Evolutionary conservation across 2,888 invertebrate species (phyloP).

Genomic region (Drosophila pseudotalamancana): DNA sequence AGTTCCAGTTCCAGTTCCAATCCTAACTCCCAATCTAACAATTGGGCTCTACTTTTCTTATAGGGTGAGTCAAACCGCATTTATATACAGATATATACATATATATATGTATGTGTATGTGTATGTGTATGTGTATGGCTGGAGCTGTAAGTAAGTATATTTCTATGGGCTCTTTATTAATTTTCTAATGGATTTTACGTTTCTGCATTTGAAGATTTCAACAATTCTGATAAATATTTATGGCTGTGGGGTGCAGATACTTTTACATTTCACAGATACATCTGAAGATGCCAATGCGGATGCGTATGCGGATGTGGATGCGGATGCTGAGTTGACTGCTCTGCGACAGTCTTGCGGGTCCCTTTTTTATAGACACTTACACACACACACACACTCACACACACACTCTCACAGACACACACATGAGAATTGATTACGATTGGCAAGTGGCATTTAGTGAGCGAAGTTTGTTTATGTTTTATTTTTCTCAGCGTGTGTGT

Average conservation of each 20-base stretch:
- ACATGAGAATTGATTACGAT: conserved; percentile 76
- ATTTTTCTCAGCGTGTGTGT: conserved; percentile 16
- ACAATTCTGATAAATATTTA: conserved; percentile 75
- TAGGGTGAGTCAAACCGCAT: conserved; percentile 66
- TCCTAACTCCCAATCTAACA: conserved; percentile 28
- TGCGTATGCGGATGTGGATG: conserved; percentile 50
- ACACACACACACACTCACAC: conserved; percentile 19
- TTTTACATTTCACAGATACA: conserved; percentile 22
- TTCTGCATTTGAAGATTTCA: conserved; percentile 73
- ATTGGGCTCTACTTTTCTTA: conserved; percentile 26
- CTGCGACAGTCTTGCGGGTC: conserved; percentile 42
- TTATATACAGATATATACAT: conserved; percentile 36
- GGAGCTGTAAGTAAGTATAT: conserved; percentile 20
- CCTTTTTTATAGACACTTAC: conserved; percentile 68
- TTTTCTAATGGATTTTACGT: conserved; percentile 83
- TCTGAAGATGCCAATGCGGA: conserved; percentile 41
- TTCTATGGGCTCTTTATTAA: conserved; percentile 71
- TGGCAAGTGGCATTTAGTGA: conserved; percentile 79
- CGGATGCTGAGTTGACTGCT: conserved; percentile 51
- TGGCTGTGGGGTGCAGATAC: conserved; percentile 44
- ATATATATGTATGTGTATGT: conserved; percentile 14
- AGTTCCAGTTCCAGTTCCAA: neutral
- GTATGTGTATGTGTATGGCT: conserved; percentile 23
- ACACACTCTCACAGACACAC: conserved; percentile 23
- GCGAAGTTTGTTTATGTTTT: conserved; percentile 75